phyloP scores from a whole-genome alignment of 2,113 vertebrate species.

The Anoplopoma fimbria region DNA sequence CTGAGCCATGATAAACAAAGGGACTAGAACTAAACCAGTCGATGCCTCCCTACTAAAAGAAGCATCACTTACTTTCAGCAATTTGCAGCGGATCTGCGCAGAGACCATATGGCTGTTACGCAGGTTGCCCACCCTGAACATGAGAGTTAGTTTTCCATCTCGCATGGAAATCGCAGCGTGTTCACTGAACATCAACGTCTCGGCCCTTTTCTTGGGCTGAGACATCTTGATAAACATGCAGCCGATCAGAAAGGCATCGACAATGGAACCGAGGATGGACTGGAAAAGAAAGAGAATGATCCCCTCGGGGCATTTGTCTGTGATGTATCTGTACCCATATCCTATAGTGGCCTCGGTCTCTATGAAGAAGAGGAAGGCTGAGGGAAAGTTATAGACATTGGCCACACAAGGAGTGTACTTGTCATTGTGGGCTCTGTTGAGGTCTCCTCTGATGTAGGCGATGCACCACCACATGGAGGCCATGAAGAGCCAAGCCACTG shows the following conservation, averaged over 20 bases:
- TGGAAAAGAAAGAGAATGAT: slow-evolving; percentile 99
- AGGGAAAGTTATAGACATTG: slow-evolving; percentile 99
- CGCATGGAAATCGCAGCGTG: slow-evolving; percentile 97
- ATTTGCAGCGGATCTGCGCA: slow-evolving; percentile 98
- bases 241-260: slow-evolving; percentile 97
- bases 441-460: slow-evolving; percentile 95
- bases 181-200: slow-evolving; percentile 99
- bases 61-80: slow-evolving; percentile 93
- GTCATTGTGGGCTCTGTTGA: slow-evolving; percentile 92
- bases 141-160: slow-evolving; percentile 97
- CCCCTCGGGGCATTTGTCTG: slow-evolving; percentile 98
- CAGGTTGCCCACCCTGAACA: slow-evolving; percentile 99
- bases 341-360: slow-evolving; percentile 99
- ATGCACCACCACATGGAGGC: slow-evolving; percentile 99
- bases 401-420: slow-evolving; percentile 98
- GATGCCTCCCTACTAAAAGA: slow-evolving; percentile 3
- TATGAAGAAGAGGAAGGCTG: slow-evolving; percentile 98
- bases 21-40: neutral
- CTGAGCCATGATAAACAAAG: slow-evolving; percentile 3
- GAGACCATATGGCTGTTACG: slow-evolving; percentile 99
- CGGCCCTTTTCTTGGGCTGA: slow-evolving; percentile 97
- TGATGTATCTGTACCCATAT: slow-evolving; percentile 98
- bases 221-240: slow-evolving; percentile 99
- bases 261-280: slow-evolving; percentile 98
- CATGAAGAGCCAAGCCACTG: slow-evolving; percentile 99